Evolutionary conservation across 1,140 invertebrate species (phyloP).

Genomic region (Diorhabda sublineata): DNA sequence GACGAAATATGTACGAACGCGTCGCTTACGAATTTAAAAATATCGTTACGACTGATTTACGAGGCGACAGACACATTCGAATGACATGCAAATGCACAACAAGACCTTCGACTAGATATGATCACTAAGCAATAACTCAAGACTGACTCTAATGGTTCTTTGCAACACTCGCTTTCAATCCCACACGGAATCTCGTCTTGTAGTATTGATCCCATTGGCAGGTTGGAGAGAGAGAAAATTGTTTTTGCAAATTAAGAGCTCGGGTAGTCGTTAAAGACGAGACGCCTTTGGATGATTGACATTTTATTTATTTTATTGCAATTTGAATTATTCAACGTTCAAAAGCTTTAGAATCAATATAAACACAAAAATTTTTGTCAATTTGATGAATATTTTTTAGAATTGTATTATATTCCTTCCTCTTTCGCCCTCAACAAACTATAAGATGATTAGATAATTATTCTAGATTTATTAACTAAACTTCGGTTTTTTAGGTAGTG

Average conservation of each 20-base stretch:
- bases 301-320: too few species aligned
- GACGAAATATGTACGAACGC: background rate
- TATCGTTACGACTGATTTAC: background rate
- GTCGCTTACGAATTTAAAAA: constrained; percentile 5
- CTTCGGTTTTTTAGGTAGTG: too few species aligned
- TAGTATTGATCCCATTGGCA: background rate
- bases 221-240: background rate
- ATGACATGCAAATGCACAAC: constrained; percentile 10
- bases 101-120: background rate
- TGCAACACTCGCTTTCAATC: constrained; percentile 3
- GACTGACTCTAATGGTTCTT: constrained; percentile 4
- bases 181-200: background rate
- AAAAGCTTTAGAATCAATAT: too few species aligned
- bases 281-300: too few species aligned
- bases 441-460: too few species aligned
- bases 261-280: too few species aligned
- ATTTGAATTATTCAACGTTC: too few species aligned
- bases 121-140: background rate
- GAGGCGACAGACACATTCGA: background rate
- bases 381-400: too few species aligned
- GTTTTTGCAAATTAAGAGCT: background rate
- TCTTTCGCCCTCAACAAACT: too few species aligned
- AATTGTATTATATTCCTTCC: too few species aligned
- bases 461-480: too few species aligned
- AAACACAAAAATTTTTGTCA: too few species aligned